These are phyloP conservation scores for Polyergus mexicanus DNA, from an alignment of 1,140 invertebrate species.

Conservation along the genomic window DNA sequence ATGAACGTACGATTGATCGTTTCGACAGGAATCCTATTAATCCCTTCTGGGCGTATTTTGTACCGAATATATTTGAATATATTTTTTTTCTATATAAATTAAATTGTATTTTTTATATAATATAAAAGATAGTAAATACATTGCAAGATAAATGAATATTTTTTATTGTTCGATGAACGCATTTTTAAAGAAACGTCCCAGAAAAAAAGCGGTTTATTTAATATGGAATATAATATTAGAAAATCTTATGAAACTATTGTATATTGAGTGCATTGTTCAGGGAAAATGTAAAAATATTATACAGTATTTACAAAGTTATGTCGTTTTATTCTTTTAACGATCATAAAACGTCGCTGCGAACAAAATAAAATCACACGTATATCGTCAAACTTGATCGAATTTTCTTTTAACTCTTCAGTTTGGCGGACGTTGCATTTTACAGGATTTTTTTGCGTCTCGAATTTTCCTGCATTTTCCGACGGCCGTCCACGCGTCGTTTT, in stretches of 20 bases:
- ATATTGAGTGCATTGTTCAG: no score
- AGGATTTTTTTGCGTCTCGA: conserved; percentile 67
- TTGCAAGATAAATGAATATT: not conserved
- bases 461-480: conserved; percentile 76
- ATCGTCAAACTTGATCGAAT: conserved; percentile 13
- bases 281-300: not conserved
- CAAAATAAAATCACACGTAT: not conserved
- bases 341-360: not conserved
- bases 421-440: not conserved
- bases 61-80: not conserved
- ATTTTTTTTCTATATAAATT: not conserved
- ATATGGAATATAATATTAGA: conserved; percentile 5
- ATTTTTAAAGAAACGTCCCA: not conserved
- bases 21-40: conserved; percentile 22
- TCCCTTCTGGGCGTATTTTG: not conserved
- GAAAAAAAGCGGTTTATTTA: not conserved
- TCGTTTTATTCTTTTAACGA: not conserved
- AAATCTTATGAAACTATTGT: not conserved
- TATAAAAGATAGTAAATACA: not conserved
- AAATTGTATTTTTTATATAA: conserved; percentile 3
- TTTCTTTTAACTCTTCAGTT: conserved; percentile 42
- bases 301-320: not conserved
- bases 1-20: conserved; percentile 37
- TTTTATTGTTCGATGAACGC: not conserved
- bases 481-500: conserved; percentile 25